Percentiles rank a stretch among this genome's conserved stretches.
These are phyloP conservation scores for Coracopsis vasa DNA, from an alignment of 2,113 vertebrate genomes.

Conservation along the genomic window DNA sequence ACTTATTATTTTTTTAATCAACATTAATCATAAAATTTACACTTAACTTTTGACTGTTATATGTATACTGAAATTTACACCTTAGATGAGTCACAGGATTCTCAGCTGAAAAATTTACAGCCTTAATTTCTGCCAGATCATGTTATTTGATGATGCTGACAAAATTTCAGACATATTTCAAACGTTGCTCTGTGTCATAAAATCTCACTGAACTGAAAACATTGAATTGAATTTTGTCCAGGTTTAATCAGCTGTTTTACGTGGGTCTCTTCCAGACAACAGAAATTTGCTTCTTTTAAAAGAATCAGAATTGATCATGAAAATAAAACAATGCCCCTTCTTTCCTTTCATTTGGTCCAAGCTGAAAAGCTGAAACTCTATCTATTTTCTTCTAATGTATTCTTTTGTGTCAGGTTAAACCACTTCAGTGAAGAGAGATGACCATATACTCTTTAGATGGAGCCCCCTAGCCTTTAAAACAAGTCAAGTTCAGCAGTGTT, in stretches of 20 bases:
- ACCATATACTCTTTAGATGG: not conserved
- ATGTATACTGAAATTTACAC: not conserved
- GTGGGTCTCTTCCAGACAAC: not conserved
- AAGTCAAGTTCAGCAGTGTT: not conserved
- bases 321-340: not conserved
- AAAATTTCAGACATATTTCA: not conserved
- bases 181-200: not conserved
- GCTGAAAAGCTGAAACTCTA: not conserved
- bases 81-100: not conserved
- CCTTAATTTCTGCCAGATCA: not conserved
- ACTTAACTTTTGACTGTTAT: not conserved
- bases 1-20: not conserved
- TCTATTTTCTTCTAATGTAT: not conserved
- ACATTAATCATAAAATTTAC: not conserved
- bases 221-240: not conserved
- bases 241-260: not conserved
- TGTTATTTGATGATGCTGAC: not conserved
- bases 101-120: not conserved
- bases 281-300: not conserved
- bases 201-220: not conserved
- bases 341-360: not conserved
- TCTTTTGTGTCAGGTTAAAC: not conserved
- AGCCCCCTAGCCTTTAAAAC: not conserved
- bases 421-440: not conserved
- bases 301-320: not conserved